phyloP scores from a whole-genome alignment of 2,113 vertebrate genomes.

The Poecile atricapillus region DNA sequence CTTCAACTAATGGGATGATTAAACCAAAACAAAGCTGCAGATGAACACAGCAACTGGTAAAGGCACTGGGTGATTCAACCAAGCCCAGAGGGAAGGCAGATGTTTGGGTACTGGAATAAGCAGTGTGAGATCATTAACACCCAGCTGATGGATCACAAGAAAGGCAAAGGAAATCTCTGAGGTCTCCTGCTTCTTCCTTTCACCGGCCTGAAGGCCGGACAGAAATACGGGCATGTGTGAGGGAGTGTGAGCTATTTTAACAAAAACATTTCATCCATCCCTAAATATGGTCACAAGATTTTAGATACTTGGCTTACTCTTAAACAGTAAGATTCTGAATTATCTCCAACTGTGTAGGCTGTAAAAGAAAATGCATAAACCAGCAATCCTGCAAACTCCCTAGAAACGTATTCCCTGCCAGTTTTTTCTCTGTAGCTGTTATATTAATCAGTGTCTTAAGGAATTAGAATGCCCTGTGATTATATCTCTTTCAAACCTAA shows the following conservation, averaged over 20 bases:
- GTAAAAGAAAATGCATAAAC: constrained; percentile 70
- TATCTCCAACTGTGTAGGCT: constrained; percentile 69
- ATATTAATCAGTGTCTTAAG: constrained; percentile 62
- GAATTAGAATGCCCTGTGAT: constrained; percentile 59
- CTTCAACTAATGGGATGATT: not conserved
- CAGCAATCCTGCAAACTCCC: constrained; percentile 66
- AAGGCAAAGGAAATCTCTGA: constrained; percentile 17
- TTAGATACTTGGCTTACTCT: constrained; percentile 64
- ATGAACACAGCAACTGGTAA: not conserved
- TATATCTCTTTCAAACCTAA: constrained; percentile 49
- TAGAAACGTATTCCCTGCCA: constrained; percentile 53
- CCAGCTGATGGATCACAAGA: not conserved
- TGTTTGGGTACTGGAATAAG: not conserved
- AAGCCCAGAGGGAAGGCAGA: not conserved
- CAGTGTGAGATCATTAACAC: not conserved
- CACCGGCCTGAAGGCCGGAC: not conserved
- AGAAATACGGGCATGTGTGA: constrained; percentile 31
- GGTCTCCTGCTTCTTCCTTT: constrained; percentile 16
- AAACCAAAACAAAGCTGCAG: not conserved
- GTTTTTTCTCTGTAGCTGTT: constrained; percentile 58
- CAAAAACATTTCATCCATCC: constrained; percentile 65
- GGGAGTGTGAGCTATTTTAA: constrained; percentile 61
- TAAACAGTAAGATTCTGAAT: constrained; percentile 66
- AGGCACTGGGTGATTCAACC: not conserved
- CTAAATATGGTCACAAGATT: constrained; percentile 70